Evolutionary conservation across 2,797 vertebrate genomes (phyloP), one percentile per base, ranked within the genome.

Genomic region (Cheracebus regulus): DNA sequence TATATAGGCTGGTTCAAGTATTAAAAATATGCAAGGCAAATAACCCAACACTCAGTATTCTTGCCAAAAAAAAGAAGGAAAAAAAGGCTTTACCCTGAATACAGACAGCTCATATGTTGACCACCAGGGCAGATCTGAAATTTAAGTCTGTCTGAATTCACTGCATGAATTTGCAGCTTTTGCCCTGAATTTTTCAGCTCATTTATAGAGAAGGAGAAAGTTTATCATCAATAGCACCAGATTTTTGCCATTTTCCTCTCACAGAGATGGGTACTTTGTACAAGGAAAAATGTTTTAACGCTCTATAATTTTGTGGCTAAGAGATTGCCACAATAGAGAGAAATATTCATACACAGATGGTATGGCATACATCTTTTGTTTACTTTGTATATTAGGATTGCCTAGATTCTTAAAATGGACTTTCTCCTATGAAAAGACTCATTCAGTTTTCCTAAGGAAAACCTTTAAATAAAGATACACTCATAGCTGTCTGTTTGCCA

Each of bases 11-110:
- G 33, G 7, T 96, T 93, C 73, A 95, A 88, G 92, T 94, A 97
- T 97, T 97, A 95, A 98, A 97, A 97, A 97, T 97, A 97, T 97
- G 96, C 93, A 97, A 96, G 85, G 93, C 92, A 97, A 97, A 97
- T 97, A 98, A 98, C 95, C 92, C 96, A 96, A 86, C 73, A 93
- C 84, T 96, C 85, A 72, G 95, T 88, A 89, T 95, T 95, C 95
- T 95, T 96, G 97, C 97, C 97, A 98, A 97, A 93, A 93, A 96
- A 95, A 98, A 97, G 95, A 97, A 96, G 67, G 87, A 33, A 96
- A 95, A 95, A 84, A 90, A 81, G 75, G 14, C 90, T 95, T 93
- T 67, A 67, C 79, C 39, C 70, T 96, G 88, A 96, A 96, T 78
- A 82, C 78, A 95, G 96, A 95, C 78, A 94, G 96, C 95, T 97